Evolutionary conservation across 2,113 vertebrate genomes (phyloP).

Genomic region (Lepus europaeus): DNA sequence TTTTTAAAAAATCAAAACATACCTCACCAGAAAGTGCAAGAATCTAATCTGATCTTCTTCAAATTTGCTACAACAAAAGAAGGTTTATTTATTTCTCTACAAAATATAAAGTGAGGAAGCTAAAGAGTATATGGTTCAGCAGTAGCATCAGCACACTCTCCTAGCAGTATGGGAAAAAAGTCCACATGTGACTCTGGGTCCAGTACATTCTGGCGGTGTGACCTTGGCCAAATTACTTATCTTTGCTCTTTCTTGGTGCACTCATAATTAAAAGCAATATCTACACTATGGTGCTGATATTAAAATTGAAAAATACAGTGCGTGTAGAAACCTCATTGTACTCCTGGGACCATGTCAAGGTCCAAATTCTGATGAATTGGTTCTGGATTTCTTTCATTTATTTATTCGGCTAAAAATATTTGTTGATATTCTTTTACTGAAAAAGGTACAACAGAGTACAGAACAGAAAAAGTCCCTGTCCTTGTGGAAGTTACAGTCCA

Average conservation of each 20-base stretch:
- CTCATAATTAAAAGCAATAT: constrained; percentile 40
- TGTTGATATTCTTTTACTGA: background rate
- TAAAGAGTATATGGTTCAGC: background rate
- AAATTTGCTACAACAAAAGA: constrained; percentile 24
- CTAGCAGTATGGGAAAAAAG: too few relatives aligned
- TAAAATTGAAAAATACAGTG: background rate
- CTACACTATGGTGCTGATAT: background rate
- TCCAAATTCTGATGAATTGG: constrained; percentile 1
- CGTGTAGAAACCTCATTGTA: background rate
- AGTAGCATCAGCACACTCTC: background rate
- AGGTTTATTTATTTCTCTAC: background rate
- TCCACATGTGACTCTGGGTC: background rate
- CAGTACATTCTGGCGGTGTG: background rate
- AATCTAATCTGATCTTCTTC: constrained; percentile 53
- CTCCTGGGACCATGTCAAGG: background rate
- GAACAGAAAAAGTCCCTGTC: background rate
- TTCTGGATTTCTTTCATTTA: constrained; percentile 1
- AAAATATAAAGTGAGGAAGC: background rate
- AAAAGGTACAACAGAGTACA: background rate
- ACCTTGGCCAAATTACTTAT: background rate
- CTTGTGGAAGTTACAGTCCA: constrained; percentile 16
- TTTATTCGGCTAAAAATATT: background rate
- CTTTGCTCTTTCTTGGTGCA: background rate
- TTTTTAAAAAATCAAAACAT: constrained; percentile 59
- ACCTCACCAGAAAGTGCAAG: constrained; percentile 39